Evolutionary conservation across 2,797 vertebrate species (phyloP).

Genomic region (Aeoliscus strigatus): DNA sequence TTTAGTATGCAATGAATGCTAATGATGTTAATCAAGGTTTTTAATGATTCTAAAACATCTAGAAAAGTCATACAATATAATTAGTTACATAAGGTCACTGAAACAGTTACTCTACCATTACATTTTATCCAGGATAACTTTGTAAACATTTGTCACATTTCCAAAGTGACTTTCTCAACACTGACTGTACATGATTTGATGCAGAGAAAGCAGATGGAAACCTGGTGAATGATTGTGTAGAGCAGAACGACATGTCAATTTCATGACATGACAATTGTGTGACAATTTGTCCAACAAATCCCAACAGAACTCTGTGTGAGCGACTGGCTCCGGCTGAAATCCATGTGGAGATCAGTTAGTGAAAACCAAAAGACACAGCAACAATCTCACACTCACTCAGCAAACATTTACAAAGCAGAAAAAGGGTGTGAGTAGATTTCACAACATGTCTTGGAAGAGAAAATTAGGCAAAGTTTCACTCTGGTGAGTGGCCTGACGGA

Average conservation of each 20-base stretch:
- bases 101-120: too few relatives aligned
- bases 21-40: too few relatives aligned
- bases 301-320: constrained; percentile 3
- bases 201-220: neutral
- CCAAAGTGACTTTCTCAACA: neutral
- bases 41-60: too few relatives aligned
- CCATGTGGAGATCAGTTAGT: neutral
- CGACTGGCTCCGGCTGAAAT: constrained; percentile 2
- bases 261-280: constrained; percentile 1
- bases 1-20: too few relatives aligned
- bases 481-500: constrained; percentile 11
- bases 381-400: constrained; percentile 11
- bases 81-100: too few relatives aligned
- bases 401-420: constrained; percentile 16
- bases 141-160: neutral
- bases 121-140: neutral
- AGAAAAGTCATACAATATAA: too few relatives aligned
- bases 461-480: constrained; percentile 51
- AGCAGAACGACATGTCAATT: neutral
- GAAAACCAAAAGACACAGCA: neutral
- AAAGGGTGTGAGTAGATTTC: constrained; percentile 37
- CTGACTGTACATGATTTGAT: neutral
- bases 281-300: constrained; percentile 12
- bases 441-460: constrained; percentile 27
- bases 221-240: neutral